Percentiles rank a stretch among this genome's conserved stretches.
Conservation (phyloP, 2,113 vertebrate genomes). For the Orthonyx spaldingii region DNA sequence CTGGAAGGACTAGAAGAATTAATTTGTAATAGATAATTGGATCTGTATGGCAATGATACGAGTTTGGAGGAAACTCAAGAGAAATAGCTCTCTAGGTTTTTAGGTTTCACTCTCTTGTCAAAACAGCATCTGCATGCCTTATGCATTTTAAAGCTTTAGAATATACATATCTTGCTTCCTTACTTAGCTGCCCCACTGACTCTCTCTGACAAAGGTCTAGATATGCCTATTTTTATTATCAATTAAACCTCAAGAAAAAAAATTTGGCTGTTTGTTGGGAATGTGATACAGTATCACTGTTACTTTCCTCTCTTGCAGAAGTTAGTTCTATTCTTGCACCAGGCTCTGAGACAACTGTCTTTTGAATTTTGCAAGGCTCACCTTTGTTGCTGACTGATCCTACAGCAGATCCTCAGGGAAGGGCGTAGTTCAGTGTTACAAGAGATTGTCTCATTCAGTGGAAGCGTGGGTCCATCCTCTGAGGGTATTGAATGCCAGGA, state of each 20-base stretch:
- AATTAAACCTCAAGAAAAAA: not conserved
- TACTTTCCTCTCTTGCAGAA: conserved; percentile 38
- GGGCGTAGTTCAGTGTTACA: not conserved
- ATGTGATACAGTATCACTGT: not conserved
- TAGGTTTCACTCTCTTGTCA: conserved; percentile 17
- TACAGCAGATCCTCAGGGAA: not conserved
- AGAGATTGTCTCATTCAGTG: not conserved
- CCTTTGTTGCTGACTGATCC: not conserved
- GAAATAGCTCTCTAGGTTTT: conserved; percentile 43
- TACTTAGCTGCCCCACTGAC: not conserved
- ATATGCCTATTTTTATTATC: not conserved
- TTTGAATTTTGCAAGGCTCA: conserved; percentile 21
- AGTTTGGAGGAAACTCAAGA: conserved; percentile 36
- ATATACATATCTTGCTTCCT: not conserved
- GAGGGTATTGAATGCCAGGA: not conserved
- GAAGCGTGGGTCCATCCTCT: not conserved
- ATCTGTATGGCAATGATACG: conserved; percentile 54
- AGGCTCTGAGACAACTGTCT: conserved; percentile 1
- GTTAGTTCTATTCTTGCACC: conserved; percentile 17
- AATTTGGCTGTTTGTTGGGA: not conserved
- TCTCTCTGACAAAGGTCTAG: not conserved
- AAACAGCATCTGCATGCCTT: not conserved
- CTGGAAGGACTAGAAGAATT: conserved; percentile 66
- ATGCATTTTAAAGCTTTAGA: not conserved
- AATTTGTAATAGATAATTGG: conserved; percentile 71